phyloP scores from a whole-genome alignment of 2,113 vertebrate genomes.

The Microtus montanus region DNA sequence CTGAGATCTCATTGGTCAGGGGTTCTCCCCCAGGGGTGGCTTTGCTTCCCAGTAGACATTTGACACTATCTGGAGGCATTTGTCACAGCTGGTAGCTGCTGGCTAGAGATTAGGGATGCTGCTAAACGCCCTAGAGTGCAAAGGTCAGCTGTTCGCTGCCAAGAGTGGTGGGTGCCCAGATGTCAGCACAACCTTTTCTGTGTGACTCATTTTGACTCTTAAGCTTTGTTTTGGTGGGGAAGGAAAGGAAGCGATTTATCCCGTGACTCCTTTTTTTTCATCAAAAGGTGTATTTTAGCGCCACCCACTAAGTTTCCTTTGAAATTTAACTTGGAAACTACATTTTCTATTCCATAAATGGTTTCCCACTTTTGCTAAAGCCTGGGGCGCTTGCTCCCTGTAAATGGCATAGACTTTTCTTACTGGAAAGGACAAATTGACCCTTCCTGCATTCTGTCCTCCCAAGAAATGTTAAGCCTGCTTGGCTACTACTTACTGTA shows the following conservation, averaged over 20 bases:
- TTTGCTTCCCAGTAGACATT: not conserved
- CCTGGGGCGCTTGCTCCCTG: not conserved
- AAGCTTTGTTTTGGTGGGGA: not conserved
- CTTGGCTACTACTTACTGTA: not conserved
- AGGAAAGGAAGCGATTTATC: not conserved
- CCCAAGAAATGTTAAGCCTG: not conserved
- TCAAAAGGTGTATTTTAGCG: slow-evolving; percentile 27
- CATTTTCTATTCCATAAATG: slow-evolving; percentile 34
- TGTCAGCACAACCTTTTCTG: not conserved
- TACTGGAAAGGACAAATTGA: not conserved
- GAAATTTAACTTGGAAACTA: slow-evolving; percentile 42
- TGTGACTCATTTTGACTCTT: not conserved
- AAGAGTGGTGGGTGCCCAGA: not conserved
- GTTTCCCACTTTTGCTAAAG: not conserved
- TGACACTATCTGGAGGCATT: not conserved
- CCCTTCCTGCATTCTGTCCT: not conserved
- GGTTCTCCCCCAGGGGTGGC: not conserved
- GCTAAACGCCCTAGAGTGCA: not conserved
- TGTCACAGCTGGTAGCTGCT: not conserved
- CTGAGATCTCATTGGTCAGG: not conserved
- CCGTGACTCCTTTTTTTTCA: not conserved
- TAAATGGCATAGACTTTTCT: not conserved
- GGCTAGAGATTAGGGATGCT: not conserved
- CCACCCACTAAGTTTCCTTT: not conserved
- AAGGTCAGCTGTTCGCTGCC: not conserved